Conservation (phyloP, 2,888 invertebrate genomes). For the Pinctada fucata region DNA sequence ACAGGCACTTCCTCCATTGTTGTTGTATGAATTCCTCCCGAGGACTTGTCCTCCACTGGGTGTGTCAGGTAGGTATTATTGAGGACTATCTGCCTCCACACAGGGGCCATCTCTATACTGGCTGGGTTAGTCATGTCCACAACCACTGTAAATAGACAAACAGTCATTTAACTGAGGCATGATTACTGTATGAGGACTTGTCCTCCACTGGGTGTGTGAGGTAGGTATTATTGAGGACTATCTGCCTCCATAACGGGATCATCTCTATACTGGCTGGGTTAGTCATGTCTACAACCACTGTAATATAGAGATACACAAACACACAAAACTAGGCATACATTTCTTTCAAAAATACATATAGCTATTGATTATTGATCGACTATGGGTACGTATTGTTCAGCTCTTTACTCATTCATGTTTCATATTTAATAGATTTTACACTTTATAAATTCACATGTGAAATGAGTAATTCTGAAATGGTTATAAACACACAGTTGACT, state of each 20-base stretch:
- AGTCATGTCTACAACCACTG: slow-evolving; percentile 71
- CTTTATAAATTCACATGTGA: too few species aligned
- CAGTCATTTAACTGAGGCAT: neutral
- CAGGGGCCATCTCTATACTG: slow-evolving; percentile 66
- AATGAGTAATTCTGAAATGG: too few species aligned
- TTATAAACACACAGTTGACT: too few species aligned
- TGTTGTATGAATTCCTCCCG: slow-evolving; percentile 37
- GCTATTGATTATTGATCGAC: too few species aligned
- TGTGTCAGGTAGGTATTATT: slow-evolving; percentile 59
- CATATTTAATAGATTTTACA: too few species aligned
- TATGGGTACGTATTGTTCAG: too few species aligned
- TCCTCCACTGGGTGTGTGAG: slow-evolving; percentile 45
- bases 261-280: slow-evolving; percentile 62
- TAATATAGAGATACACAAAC: slow-evolving; percentile 19
- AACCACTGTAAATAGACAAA: slow-evolving; percentile 65
- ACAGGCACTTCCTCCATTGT: slow-evolving; percentile 50
- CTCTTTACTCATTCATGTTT: too few species aligned
- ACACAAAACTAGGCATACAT: too few species aligned
- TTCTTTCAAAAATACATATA: too few species aligned
- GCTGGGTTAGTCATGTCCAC: slow-evolving; percentile 66
- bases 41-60: slow-evolving; percentile 39
- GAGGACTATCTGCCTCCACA: slow-evolving; percentile 67
- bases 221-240: slow-evolving; percentile 63
- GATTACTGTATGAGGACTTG: slow-evolving; percentile 17
- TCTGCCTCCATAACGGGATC: slow-evolving; percentile 68